Evolutionary conservation across 2,113 vertebrate species (phyloP), one percentile per base, ranked within the genome.

Genomic region (Sphyrna mokarran): DNA sequence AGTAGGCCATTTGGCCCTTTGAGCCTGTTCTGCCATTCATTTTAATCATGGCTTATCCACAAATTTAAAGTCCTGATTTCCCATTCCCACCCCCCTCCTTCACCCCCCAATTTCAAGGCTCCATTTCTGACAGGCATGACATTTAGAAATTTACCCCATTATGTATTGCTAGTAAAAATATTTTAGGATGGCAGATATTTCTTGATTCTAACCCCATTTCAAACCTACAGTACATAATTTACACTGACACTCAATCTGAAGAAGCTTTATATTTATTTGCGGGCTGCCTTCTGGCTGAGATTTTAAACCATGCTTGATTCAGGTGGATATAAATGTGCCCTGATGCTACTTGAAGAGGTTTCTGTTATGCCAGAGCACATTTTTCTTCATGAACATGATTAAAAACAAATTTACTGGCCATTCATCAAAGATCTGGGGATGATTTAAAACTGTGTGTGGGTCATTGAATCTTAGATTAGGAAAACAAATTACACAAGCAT

Each of bases 361-460:
- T 18, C 78, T 37, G 78, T 3, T 83, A 40, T 83, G n/a, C n/a
- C 14, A 33, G 78, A 83, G 16, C 37, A 83, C 14, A 83, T 83
- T 83, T 83, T 83, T 83, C n/a, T 40, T 83, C 13, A 40, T 83
- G 78, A 37, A 83, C 78, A 40, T 14, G 33, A 83, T 83, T 37
- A 83, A 83, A 83, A 83, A 83, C 13, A 83, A 83, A 83, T 83
- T 83, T 37, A 83, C 78, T 83, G 78, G 78, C 78, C 78, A 83
- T 83, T 72, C 78, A 83, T 20, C 78, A 83, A 37, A 18, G 78
- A 83, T 40, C 78, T 83, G 78, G n/a, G n/a, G 78, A 83, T 83
- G 78, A 40, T 40, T 37, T 83, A 83, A 83, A 83, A 37, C 14
- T 37, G 14, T 83, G n/a, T 40, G 14, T 14, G 78, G 33, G n/a